Conservation (phyloP, 2,888 invertebrate species). For the Alloscopus bannaensis region DNA sequence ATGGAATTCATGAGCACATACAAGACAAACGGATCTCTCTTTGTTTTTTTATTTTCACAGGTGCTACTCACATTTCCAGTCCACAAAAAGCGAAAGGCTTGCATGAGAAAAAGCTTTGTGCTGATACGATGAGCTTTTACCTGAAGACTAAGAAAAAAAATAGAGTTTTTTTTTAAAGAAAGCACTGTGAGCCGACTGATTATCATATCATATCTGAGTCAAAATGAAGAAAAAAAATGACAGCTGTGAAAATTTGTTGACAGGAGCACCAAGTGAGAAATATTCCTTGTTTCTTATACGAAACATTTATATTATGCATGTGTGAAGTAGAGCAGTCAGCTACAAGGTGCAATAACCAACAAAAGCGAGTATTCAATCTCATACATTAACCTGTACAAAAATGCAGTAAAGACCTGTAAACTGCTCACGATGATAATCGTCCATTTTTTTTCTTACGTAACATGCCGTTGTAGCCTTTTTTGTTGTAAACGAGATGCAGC, state of each 20-base stretch:
- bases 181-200: background rate
- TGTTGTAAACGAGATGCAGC: too few relatives aligned
- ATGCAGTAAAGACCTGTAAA: background rate
- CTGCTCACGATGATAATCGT: too few relatives aligned
- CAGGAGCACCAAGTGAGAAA: background rate
- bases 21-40: background rate
- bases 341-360: background rate
- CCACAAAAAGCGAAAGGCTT: background rate
- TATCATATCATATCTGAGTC: slow-evolving; percentile 15
- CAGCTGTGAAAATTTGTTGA: background rate
- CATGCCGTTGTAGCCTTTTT: too few relatives aligned
- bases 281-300: background rate
- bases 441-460: too few relatives aligned
- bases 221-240: background rate
- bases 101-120: background rate
- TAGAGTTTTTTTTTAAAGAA: background rate
- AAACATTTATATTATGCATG: background rate
- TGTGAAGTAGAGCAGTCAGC: background rate
- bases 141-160: background rate
- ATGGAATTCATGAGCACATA: slow-evolving; percentile 8
- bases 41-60: background rate
- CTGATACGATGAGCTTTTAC: background rate
- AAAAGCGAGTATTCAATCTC: background rate
- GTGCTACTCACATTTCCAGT: background rate
- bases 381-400: background rate